Evolutionary conservation across 2,888 invertebrate species (phyloP), one percentile per base, ranked within the genome.

Genomic region (Caenorhabditis afra): DNA sequence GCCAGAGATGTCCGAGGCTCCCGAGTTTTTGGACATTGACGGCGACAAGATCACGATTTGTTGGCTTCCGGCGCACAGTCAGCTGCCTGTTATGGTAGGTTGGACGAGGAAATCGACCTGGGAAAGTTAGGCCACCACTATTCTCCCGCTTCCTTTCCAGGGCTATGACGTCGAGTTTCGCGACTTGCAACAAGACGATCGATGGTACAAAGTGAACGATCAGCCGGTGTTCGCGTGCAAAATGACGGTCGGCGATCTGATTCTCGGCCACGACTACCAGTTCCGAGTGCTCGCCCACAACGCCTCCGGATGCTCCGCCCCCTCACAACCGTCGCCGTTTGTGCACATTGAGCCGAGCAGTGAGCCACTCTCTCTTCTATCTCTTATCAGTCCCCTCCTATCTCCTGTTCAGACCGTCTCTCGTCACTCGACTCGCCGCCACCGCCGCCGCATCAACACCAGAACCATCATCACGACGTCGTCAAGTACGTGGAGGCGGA

Each of bases 111-210:
- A 37, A 37, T 20, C 5, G 18, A 10, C 2, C 12, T 29, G n/a
- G n/a, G n/a, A n/a, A n/a, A n/a, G n/a, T n/a, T n/a, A n/a, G 10
- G 39, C 23, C 23, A 23, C 1, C 1, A 18, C n/a, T 3, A 39
- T n/a, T n/a, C n/a, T n/a, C n/a, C 18, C 16, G 12, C 10, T 1
- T 41, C 22, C 37, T 37, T 41, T 80, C 47, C 68, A 89, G 83
- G 90, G 90, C 8, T 90, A 90, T 71, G 89, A 90, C 66, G 87
- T 90, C 8, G 90, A 90, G 53, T 90, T 90, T 65, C 84, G 90
- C n/a, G 90, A 90, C 62, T 71, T 87, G 41, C 86, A 86, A 82
- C 87, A 88, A 64, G 90, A 89, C 59, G 80, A 85, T 50, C 76
- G 73, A 14, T 90, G 90, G 90, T 90, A 87, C 77, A 87, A 88